These are phyloP conservation scores for Caenorhabditis plicata DNA, from an alignment of 2,888 invertebrate genomes.

Conservation along the genomic window DNA sequence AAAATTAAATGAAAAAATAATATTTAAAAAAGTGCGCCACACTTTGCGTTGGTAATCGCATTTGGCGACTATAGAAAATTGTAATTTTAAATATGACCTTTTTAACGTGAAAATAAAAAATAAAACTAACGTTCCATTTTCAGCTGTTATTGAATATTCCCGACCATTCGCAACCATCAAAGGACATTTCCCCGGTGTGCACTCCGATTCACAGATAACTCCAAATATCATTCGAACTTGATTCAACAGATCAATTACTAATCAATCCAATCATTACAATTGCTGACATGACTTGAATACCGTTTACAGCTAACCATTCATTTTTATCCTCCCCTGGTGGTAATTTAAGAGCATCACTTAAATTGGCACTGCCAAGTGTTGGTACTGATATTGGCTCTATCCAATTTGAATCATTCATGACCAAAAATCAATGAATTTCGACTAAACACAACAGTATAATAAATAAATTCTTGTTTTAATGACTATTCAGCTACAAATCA, in stretches of 20 bases:
- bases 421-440: neutral
- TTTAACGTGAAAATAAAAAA: neutral
- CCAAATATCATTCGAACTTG: conserved; percentile 99
- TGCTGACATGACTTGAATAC: no score
- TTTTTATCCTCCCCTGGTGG: conserved; percentile 91
- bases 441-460: neutral
- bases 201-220: conserved; percentile 86
- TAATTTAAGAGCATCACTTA: conserved; percentile 83
- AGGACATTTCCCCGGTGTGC: conserved; percentile 84
- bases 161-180: conserved; percentile 93
- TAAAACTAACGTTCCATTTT: conserved; percentile 77
- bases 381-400: no score
- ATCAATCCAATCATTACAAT: no score
- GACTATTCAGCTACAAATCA: no score
- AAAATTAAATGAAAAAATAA: no score
- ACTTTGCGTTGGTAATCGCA: no score
- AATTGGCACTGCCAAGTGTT: conserved; percentile 93
- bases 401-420: no score
- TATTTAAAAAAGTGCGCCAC: no score
- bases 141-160: conserved; percentile 99
- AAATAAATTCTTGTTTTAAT: no score
- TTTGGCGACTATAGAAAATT: no score
- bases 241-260: conserved; percentile 33
- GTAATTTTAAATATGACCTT: conserved; percentile 1
- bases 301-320: conserved; percentile 99